These are phyloP conservation scores for Urocolius indicus DNA, from an alignment of 2,113 vertebrate species.

Conservation along the genomic window DNA sequence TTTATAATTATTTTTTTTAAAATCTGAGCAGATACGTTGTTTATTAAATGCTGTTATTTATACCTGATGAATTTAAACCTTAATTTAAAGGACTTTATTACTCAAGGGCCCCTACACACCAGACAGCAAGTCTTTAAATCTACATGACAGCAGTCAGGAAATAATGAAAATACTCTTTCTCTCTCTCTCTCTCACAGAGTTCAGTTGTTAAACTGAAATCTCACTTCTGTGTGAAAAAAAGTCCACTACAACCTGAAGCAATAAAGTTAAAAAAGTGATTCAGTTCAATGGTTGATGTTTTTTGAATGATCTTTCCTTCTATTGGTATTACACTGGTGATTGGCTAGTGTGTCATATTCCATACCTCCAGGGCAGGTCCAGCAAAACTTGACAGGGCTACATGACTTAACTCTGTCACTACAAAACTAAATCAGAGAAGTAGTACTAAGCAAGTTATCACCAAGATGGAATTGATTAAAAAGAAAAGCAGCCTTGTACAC, in stretches of 20 bases:
- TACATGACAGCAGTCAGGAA: neutral
- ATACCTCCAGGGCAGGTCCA: neutral
- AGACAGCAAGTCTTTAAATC: neutral
- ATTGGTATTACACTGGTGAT: neutral
- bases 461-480: neutral
- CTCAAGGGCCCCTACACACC: neutral
- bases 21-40: neutral
- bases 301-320: neutral
- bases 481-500: neutral
- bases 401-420: neutral
- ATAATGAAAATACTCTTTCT: neutral
- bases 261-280: neutral
- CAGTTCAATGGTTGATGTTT: neutral
- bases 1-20: neutral
- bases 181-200: neutral
- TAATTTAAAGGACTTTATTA: neutral
- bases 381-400: neutral
- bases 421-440: neutral
- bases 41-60: neutral
- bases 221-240: neutral
- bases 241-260: neutral
- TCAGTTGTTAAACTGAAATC: constrained; percentile 13
- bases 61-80: neutral
- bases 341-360: neutral
- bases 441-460: neutral